Base-by-base conservation (phyloP, 2,797 vertebrate genomes). In the Epinephelus coioides region DNA sequence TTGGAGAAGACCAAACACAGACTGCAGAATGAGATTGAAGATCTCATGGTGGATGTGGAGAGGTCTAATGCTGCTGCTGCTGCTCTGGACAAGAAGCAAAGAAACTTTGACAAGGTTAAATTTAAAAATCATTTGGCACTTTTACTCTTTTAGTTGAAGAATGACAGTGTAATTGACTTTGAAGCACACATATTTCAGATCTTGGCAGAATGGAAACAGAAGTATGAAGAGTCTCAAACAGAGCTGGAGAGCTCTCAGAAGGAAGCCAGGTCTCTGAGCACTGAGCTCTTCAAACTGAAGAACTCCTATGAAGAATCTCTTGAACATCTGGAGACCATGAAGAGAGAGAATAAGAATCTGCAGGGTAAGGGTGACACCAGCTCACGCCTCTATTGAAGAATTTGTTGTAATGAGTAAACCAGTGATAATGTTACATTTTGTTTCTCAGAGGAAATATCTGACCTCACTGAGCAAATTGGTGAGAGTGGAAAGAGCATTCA, bases 1-100 rank as follows among this genome's bases (percentile, higher is more conserved):
- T 87, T 98, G 91, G 97, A 98, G 88, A 97, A 97, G 91, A 97
- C 96, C 82, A 97, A 97, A 86, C 97, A 98, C 90, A 94, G 97
- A 9, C 92, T 97, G 81, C 97, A 97, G 91, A 96, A 95, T 2
- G 97, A 97, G 91, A 97, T 97, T 0, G 97, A 97, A 91, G 97
- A 98, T 91, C 94, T 97, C 6, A 97, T 96, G 96, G 96, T 96
- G 10, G 97, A 97, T 0, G 83, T 97, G 76, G 97, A 97, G 76
- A 89, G 97, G 27, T 96, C 97, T 0, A 97, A 97, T 51, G 86
- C 86, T 73, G 88, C 86, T 69, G 84, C 84, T 79, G 87, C 89
- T 75, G 87, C 80, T 1, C 89, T 97, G 81, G 97, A 98, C 94
- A 97, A 97, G 86, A 92, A 89, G 73, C 91, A 90, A 83, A 89